Percentiles rank a stretch among this genome's conserved stretches.
Evolutionary conservation across 2,888 invertebrate genomes (phyloP).

Genomic region (Teleogryllus oceanicus): DNA sequence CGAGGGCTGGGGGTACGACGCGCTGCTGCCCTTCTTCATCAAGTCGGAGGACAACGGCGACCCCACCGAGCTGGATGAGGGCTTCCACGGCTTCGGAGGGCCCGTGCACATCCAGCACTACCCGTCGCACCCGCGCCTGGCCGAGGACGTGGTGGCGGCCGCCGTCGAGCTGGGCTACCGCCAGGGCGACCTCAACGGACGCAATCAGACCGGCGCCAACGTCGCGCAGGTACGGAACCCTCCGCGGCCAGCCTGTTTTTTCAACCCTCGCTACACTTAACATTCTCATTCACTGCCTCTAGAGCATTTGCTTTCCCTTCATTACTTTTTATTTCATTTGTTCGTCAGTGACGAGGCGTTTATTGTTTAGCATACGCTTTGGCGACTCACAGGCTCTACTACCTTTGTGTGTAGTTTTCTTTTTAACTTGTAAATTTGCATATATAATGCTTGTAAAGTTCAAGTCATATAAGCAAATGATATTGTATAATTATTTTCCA

Average conservation of each 20-base stretch:
- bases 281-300: too few species aligned
- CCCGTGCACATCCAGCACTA: constrained; percentile 47
- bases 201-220: constrained; percentile 36
- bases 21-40: constrained; percentile 41
- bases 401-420: too few species aligned
- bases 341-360: too few species aligned
- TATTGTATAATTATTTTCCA: too few species aligned
- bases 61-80: constrained; percentile 37
- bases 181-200: constrained; percentile 45
- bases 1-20: constrained; percentile 43
- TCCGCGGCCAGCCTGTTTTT: not conserved
- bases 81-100: constrained; percentile 43
- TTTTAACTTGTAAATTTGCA: too few species aligned
- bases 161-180: constrained; percentile 47
- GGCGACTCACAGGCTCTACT: too few species aligned
- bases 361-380: too few species aligned
- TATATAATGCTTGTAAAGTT: too few species aligned
- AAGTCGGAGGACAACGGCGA: constrained; percentile 41
- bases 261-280: not conserved
- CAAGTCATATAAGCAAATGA: too few species aligned
- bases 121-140: constrained; percentile 46
- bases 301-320: too few species aligned
- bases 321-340: too few species aligned
- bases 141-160: constrained; percentile 45
- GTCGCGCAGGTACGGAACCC: constrained; percentile 23